These are phyloP conservation scores for Acestrorhynchus altus DNA, from an alignment of 2,797 vertebrate genomes.

Conservation along the genomic window DNA sequence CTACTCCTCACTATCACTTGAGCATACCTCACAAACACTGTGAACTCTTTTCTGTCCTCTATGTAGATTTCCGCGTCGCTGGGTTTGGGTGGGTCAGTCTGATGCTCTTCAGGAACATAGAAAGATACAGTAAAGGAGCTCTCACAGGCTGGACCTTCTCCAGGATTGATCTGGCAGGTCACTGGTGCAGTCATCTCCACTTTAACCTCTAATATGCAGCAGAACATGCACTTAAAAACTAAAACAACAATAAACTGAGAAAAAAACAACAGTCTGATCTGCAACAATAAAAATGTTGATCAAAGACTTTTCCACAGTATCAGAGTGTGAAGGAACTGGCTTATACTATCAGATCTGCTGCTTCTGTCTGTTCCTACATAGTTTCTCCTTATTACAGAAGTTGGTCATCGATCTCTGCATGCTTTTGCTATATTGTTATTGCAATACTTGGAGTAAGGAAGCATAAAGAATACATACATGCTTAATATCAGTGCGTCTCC, in stretches of 20 bases:
- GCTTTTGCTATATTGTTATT: too few relatives aligned
- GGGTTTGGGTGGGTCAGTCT: slow-evolving; percentile 77
- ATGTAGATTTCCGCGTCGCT: slow-evolving; percentile 74
- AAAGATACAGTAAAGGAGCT: slow-evolving; percentile 77
- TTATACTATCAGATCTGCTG: too few relatives aligned
- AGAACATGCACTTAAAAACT: neutral
- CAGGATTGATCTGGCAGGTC: slow-evolving; percentile 78
- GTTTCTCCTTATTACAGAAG: too few relatives aligned
- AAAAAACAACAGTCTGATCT: neutral
- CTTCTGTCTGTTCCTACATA: too few relatives aligned
- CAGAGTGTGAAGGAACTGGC: too few relatives aligned
- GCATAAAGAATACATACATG: too few relatives aligned
- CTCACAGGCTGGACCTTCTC: slow-evolving; percentile 73
- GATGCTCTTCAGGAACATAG: slow-evolving; percentile 77
- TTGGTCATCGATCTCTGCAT: too few relatives aligned
- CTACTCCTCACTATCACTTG: neutral
- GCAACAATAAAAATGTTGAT: neutral
- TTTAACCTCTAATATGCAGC: slow-evolving; percentile 70
- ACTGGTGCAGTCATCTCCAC: slow-evolving; percentile 82
- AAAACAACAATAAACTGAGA: neutral
- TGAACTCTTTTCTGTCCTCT: slow-evolving; percentile 80
- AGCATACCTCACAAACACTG: slow-evolving; percentile 78
- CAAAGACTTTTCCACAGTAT: too few relatives aligned
- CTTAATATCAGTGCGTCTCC: too few relatives aligned
- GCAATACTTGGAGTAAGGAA: too few relatives aligned